Conservation (phyloP, 2,797 vertebrate genomes). For the Erethizon dorsatum region DNA sequence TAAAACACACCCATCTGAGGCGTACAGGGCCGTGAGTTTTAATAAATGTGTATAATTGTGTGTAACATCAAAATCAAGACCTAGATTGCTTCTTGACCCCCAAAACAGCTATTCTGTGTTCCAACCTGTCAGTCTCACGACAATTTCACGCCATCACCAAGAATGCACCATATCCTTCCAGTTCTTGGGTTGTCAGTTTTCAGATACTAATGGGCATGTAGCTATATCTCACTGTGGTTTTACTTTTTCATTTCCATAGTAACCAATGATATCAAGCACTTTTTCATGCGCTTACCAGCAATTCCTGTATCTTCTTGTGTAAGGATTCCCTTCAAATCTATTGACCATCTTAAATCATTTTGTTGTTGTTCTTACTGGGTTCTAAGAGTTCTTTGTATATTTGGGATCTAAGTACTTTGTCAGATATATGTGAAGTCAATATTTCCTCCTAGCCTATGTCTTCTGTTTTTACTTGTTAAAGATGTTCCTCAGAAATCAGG, state of each 20-base stretch:
- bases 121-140: background rate
- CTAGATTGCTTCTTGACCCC: background rate
- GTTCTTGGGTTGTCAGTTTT: background rate
- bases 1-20: background rate
- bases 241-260: background rate
- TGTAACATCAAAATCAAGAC: background rate
- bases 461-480: slow-evolving; percentile 16
- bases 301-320: background rate
- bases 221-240: background rate
- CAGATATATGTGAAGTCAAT: background rate
- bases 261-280: background rate
- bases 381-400: background rate
- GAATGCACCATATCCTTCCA: background rate
- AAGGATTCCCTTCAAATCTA: background rate
- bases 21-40: background rate
- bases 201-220: background rate
- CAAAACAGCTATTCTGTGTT: background rate
- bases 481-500: background rate
- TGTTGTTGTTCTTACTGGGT: background rate
- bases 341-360: background rate
- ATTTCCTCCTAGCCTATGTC: background rate
- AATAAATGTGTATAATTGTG: background rate
- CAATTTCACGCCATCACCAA: background rate
- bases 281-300: background rate
- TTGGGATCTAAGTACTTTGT: background rate